Evolutionary conservation across 2,888 invertebrate genomes (phyloP).

Genomic region (Xestia rhomboidea): DNA sequence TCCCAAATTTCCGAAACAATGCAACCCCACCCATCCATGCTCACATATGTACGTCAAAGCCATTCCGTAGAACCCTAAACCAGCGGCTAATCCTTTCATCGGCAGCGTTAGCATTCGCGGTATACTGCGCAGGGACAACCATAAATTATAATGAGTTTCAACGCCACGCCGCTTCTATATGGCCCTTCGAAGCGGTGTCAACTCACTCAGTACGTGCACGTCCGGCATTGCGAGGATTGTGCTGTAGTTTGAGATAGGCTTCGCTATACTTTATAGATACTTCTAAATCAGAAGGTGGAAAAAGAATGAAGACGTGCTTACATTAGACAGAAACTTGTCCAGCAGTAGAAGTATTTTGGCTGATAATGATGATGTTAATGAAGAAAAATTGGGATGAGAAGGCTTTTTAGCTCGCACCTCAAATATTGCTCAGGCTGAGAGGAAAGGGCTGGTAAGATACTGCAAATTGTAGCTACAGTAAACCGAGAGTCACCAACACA

Average conservation of each 20-base stretch:
- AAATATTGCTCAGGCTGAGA: neutral
- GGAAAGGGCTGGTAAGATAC: too few relatives aligned
- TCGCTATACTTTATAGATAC: conserved; percentile 5
- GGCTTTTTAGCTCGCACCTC: neutral
- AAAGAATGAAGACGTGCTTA: neutral
- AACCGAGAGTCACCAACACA: neutral
- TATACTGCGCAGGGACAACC: conserved; percentile 78
- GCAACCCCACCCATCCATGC: neutral
- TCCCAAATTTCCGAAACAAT: conserved; percentile 15
- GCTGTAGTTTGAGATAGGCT: conserved; percentile 58
- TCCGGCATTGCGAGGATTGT: conserved; percentile 65
- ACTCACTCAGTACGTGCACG: conserved; percentile 65
- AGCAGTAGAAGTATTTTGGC: neutral
- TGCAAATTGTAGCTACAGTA: neutral
- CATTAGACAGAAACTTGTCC: too few relatives aligned
- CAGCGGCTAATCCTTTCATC: conserved; percentile 84
- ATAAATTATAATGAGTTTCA: conserved; percentile 87
- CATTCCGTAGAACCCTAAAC: conserved; percentile 23
- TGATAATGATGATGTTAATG: neutral
- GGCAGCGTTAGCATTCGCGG: conserved; percentile 81
- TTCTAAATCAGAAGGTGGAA: neutral
- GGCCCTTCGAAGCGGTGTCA: conserved; percentile 63
- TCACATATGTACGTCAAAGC: conserved; percentile 23
- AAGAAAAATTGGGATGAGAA: neutral
- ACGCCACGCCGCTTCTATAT: conserved; percentile 69